Conservation (phyloP, 2,113 vertebrate species). For the Poeciliopsis occidentalis region DNA sequence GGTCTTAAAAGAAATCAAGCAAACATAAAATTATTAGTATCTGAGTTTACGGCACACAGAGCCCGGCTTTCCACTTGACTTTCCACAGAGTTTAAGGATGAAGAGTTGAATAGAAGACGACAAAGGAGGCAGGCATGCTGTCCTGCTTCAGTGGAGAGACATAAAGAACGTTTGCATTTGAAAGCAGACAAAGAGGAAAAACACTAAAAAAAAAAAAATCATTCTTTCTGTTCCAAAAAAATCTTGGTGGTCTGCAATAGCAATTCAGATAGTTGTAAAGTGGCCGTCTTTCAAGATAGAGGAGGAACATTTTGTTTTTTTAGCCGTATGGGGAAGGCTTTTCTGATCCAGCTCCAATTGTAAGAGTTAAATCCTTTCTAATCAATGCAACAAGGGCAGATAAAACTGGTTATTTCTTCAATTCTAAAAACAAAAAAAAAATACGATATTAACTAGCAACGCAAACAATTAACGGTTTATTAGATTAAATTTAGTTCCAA, state of each 20-base stretch:
- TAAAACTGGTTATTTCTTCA: neutral
- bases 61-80: constrained; percentile 62
- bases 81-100: constrained; percentile 51
- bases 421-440: neutral
- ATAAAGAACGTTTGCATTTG: constrained; percentile 58
- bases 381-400: neutral
- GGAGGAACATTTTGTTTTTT: constrained; percentile 6
- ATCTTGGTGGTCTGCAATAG: constrained; percentile 29
- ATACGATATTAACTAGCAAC: neutral
- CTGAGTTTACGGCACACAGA: constrained; percentile 38
- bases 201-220: neutral
- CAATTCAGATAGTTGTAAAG: constrained; percentile 19
- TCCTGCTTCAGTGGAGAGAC: constrained; percentile 68
- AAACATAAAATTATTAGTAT: constrained; percentile 57
- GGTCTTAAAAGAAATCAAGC: constrained; percentile 48
- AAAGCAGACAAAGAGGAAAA: constrained; percentile 47
- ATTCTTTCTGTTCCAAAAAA: constrained; percentile 29
- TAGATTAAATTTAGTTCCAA: no score
- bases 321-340: constrained; percentile 1
- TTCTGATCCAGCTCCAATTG: constrained; percentile 1
- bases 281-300: constrained; percentile 15
- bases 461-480: no score
- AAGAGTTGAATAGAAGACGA: constrained; percentile 55
- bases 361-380: constrained; percentile 3
- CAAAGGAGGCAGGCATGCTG: constrained; percentile 62